phyloP scores from a whole-genome alignment of 1,140 invertebrate genomes.

The Chrysomallon squamiferum region DNA sequence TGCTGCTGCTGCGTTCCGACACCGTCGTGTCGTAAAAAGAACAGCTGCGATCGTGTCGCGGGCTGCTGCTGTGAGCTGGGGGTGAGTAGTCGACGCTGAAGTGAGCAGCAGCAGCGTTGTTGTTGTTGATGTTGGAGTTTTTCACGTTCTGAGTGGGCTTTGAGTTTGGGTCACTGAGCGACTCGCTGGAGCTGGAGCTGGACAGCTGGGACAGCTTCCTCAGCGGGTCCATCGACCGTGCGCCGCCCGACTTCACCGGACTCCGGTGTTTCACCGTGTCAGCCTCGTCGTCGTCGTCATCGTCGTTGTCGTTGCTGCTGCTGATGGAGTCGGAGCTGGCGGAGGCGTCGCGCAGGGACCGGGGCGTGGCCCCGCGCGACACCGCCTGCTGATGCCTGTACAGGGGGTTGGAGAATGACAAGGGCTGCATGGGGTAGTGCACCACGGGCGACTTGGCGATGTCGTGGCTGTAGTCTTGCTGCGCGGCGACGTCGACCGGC shows the following conservation, averaged over 20 bases:
- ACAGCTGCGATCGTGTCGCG: conserved; percentile 12
- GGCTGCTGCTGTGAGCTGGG: conserved; percentile 26
- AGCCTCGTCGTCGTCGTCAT: conserved; percentile 43
- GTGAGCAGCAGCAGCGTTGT: neutral
- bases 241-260: conserved; percentile 27
- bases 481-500: conserved; percentile 74
- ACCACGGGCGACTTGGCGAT: conserved; percentile 38
- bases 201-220: conserved; percentile 51
- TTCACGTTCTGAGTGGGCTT: neutral
- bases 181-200: conserved; percentile 50
- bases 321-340: conserved; percentile 40
- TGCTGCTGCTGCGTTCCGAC: neutral
- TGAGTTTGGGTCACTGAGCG: conserved; percentile 13
- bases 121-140: neutral
- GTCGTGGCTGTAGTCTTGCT: conserved; percentile 34
- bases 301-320: conserved; percentile 43
- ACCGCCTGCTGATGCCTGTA: conserved; percentile 66
- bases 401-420: conserved; percentile 87
- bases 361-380: conserved; percentile 28
- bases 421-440: conserved; percentile 65
- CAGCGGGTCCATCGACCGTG: conserved; percentile 30
- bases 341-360: conserved; percentile 23
- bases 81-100: conserved; percentile 27
- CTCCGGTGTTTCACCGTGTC: conserved; percentile 35
- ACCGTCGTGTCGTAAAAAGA: conserved; percentile 13